Percentiles rank a stretch among this genome's conserved stretches.
Conservation (phyloP, 2,888 invertebrate genomes). For the Gymnoscelis rufifasciata region DNA sequence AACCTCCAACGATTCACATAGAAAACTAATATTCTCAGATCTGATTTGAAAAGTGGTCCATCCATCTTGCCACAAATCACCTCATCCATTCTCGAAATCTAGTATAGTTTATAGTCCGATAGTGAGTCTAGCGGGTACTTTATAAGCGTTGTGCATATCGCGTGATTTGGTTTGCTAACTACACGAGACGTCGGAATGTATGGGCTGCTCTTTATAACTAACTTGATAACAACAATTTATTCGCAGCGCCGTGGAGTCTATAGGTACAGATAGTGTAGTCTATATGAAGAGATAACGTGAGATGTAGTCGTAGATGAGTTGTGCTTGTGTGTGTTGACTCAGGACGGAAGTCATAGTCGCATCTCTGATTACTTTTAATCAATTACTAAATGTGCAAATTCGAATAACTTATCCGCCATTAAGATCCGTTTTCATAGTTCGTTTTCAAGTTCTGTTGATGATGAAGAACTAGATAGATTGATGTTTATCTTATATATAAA, state of each 20-base stretch:
- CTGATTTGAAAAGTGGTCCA: neutral
- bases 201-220: conserved; percentile 42
- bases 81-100: neutral
- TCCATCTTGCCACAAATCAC: neutral
- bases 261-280: too few species aligned
- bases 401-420: too few species aligned
- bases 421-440: too few species aligned
- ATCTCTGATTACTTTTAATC: too few species aligned
- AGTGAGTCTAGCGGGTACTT: conserved; percentile 27
- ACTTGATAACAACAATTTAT: conserved; percentile 51
- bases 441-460: too few species aligned
- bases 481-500: too few species aligned
- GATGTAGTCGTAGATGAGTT: too few species aligned
- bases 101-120: neutral
- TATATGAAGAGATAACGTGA: too few species aligned
- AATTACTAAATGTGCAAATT: too few species aligned
- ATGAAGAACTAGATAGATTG: too few species aligned
- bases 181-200: conserved; percentile 49
- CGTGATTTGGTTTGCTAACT: conserved; percentile 62
- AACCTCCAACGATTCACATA: neutral
- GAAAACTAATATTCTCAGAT: neutral
- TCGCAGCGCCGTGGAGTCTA: neutral
- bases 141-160: conserved; percentile 47
- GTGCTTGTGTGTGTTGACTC: too few species aligned
- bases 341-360: too few species aligned